These are phyloP conservation scores for Heliothis subflexa DNA, from an alignment of 1,140 invertebrate genomes.

Conservation along the genomic window DNA sequence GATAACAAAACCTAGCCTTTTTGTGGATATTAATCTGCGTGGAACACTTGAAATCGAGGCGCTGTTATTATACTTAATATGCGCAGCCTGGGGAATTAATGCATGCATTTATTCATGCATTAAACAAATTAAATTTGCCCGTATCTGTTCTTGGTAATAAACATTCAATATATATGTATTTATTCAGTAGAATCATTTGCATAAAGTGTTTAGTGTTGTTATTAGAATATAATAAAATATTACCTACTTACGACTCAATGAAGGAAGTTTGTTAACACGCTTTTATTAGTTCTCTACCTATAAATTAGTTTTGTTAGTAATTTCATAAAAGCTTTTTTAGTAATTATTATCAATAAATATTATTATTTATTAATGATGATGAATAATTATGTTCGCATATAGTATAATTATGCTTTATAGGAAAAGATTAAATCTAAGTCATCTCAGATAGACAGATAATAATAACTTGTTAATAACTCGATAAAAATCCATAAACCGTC, in stretches of 20 bases:
- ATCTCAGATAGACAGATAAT: neutral
- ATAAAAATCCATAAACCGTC: neutral
- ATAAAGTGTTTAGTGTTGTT: too few species aligned
- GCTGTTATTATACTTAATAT: too few species aligned
- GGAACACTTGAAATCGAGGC: too few species aligned
- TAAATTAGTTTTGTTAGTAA: slow-evolving; percentile 6
- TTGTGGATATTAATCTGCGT: too few species aligned
- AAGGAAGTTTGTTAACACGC: neutral
- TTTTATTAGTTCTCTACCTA: neutral
- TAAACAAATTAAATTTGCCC: too few species aligned
- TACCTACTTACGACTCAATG: neutral
- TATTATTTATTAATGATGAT: neutral
- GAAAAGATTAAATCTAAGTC: neutral
- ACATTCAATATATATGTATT: too few species aligned
- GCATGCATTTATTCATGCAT: too few species aligned
- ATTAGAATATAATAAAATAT: too few species aligned
- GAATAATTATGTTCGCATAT: neutral
- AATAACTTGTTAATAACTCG: slow-evolving; percentile 5
- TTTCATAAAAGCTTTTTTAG: slow-evolving; percentile 23
- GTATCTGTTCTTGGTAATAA: too few species aligned
- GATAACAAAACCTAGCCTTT: too few species aligned
- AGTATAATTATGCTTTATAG: neutral
- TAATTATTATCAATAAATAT: slow-evolving; percentile 8
- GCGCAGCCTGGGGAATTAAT: too few species aligned
- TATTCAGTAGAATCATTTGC: too few species aligned